Conservation (phyloP, 2,113 vertebrate genomes). For the Melanerpes aurifrons region DNA sequence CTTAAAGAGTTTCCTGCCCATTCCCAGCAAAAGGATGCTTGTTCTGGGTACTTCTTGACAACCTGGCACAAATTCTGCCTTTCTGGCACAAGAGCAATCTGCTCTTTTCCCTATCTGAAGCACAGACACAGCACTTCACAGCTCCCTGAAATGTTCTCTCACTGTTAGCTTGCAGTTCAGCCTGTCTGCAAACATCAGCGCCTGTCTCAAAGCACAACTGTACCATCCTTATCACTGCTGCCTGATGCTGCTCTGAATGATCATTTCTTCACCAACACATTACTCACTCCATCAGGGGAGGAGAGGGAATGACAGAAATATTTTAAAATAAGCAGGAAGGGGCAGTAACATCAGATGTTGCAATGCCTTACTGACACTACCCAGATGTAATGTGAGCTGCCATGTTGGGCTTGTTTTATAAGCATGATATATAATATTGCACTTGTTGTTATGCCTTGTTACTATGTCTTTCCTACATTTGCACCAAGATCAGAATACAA, state of each 20-base stretch:
- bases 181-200: neutral
- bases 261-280: neutral
- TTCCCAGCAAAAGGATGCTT: neutral
- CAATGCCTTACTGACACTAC: neutral
- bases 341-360: neutral
- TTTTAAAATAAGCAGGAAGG: neutral
- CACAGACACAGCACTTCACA: neutral
- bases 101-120: neutral
- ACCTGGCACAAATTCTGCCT: neutral
- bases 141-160: neutral
- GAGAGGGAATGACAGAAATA: neutral
- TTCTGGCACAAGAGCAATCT: neutral
- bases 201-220: neutral
- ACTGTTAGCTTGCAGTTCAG: neutral
- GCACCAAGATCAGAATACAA: neutral
- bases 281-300: rapidly evolving
- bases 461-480: neutral
- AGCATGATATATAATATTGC: neutral
- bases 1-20: neutral
- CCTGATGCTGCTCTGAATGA: neutral
- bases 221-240: neutral
- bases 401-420: neutral
- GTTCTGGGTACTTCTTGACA: neutral
- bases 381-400: neutral
- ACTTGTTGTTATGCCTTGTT: rapidly evolving